Base-by-base conservation (phyloP, 2,113 vertebrate species). In the Phaetusa simplex region DNA sequence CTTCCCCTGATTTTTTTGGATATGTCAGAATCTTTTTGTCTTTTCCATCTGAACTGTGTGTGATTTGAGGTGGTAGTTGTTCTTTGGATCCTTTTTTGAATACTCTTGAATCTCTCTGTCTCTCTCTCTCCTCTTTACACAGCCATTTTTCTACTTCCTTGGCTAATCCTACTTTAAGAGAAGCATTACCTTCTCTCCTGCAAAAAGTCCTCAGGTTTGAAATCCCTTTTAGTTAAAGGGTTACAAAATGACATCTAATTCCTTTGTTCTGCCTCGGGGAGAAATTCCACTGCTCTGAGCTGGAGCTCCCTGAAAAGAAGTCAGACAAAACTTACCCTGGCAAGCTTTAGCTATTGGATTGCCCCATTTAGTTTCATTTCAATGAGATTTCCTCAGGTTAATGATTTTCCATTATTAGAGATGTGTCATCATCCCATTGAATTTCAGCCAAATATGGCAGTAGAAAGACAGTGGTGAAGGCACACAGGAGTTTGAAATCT, bases 1-100 rank as follows among this genome's bases (percentile, higher is more conserved):
- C 82, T 93, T 86, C 67, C 53, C 21, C 22, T 0, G 0, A 11
- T 50, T 29, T 56, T n/a, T 65, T 82, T 38, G 1, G 3, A 2
- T 34, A 53, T 38, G 52, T 61, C 36, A 69, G 34, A 77, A 80
- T 73, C 8, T 58, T 95, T 93, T 90, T 73, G 53, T 61, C 23
- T 65, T 77, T 86, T 74, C 47, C 70, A 26, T 62, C 49, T 84
- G 38, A 86, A 74, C 23, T 29, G 4, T 73, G 38, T 38, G 13
- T 66, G 29, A 82, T 56, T 71, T 74, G n/a, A 4, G 9, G 12
- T 34, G 34, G 19, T 43, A 50, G 38, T 22, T 86, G 8, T 43
- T 65, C 22, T 83, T 87, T 72, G 47, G 7, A 67, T 47, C 2
- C 3, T 80, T 58, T 79, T 90, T 42, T 12, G 3, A 77, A 69